Conservation (phyloP, 2,888 invertebrate species). For the Philhelius pedissequus region DNA sequence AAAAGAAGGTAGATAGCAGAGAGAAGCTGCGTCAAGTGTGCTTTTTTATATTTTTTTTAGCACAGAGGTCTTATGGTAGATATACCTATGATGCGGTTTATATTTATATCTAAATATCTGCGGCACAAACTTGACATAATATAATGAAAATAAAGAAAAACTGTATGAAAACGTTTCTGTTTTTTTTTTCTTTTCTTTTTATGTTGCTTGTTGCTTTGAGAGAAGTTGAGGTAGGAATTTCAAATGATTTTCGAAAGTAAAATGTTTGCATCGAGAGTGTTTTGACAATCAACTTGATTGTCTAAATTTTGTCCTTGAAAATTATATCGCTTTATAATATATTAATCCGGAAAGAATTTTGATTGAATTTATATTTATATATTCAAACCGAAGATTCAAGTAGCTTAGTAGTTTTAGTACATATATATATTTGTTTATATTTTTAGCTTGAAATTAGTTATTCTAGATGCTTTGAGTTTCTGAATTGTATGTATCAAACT, state of each 20-base stretch:
- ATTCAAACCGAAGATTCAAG: no score
- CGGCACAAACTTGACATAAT: constrained; percentile 50
- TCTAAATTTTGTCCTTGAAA: not conserved
- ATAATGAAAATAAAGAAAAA: constrained; percentile 10
- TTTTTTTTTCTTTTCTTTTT: not conserved
- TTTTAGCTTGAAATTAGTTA: no score
- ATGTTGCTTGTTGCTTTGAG: not conserved
- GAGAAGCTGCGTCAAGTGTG: constrained; percentile 28
- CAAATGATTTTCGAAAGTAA: not conserved
- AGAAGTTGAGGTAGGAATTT: not conserved
- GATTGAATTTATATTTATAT: no score
- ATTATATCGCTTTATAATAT: no score
- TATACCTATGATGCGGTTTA: not conserved
- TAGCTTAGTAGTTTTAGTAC: no score
- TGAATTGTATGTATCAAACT: no score
- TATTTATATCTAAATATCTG: constrained; percentile 18
- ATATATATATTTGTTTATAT: no score
- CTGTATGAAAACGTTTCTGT: not conserved
- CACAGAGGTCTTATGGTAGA: not conserved
- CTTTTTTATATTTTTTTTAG: constrained; percentile 8
- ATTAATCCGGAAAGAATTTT: no score
- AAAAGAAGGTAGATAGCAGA: constrained; percentile 10
- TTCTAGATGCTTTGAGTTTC: no score
- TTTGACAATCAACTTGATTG: not conserved
- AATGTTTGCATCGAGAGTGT: not conserved